These are phyloP conservation scores for Psittacus erithacus DNA, from an alignment of 2,113 vertebrate species.

Conservation along the genomic window DNA sequence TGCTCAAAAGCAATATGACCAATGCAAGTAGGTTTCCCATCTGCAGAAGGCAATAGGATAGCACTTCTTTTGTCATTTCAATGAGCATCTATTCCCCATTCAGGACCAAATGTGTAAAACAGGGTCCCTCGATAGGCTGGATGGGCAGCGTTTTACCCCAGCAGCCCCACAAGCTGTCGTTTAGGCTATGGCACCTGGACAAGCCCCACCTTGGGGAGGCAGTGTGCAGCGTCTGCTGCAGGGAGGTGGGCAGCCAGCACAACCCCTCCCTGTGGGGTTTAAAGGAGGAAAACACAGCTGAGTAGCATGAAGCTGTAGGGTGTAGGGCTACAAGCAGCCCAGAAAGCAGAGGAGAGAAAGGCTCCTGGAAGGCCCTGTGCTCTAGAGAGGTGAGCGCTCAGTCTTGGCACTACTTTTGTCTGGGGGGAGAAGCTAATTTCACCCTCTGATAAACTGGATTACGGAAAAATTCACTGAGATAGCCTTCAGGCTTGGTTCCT, in stretches of 20 bases:
- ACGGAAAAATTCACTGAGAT: background rate
- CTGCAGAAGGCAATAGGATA: background rate
- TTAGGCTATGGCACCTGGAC: background rate
- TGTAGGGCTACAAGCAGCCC: rapidly evolving
- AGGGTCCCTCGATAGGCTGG: background rate
- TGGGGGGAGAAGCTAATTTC: background rate
- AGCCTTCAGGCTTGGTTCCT: background rate
- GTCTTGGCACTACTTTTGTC: rapidly evolving
- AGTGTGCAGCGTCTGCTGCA: background rate
- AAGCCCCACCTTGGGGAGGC: background rate
- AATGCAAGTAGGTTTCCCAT: constrained; percentile 4
- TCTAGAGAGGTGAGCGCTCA: rapidly evolving
- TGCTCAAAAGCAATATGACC: background rate
- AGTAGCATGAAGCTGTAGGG: background rate
- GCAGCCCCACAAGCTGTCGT: background rate
- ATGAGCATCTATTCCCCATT: background rate
- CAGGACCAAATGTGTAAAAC: background rate
- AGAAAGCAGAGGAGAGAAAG: background rate
- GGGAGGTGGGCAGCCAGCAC: background rate
- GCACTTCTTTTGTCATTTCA: background rate
- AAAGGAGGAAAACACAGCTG: background rate
- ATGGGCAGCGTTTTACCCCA: background rate
- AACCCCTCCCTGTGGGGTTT: rapidly evolving
- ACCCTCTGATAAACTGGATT: background rate
- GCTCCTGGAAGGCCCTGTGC: background rate